phyloP scores from a whole-genome alignment of 2,888 invertebrate species.

The Apoda limacodes region DNA sequence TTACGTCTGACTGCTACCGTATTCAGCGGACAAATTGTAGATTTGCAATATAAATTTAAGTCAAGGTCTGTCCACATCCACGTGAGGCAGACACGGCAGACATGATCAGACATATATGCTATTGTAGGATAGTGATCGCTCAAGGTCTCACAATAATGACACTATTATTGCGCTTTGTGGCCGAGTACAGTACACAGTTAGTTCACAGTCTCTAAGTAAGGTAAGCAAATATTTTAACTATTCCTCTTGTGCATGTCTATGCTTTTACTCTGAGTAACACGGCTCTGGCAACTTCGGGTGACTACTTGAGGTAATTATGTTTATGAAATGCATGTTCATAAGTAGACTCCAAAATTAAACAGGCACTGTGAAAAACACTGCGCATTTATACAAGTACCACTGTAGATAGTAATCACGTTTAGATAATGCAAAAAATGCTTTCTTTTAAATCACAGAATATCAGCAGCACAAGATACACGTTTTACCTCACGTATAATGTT shows the following conservation, averaged over 20 bases:
- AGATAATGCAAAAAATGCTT: not conserved
- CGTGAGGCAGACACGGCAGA: slow-evolving; percentile 18
- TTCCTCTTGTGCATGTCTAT: slow-evolving; percentile 38
- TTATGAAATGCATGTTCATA: slow-evolving; percentile 37
- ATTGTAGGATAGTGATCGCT: no score
- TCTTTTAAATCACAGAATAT: slow-evolving; percentile 25
- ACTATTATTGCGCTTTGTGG: slow-evolving; percentile 38
- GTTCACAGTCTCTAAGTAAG: slow-evolving; percentile 40
- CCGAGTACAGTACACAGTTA: slow-evolving; percentile 40
- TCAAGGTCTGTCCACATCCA: slow-evolving; percentile 34
- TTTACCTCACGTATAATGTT: slow-evolving; percentile 49
- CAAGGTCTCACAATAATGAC: slow-evolving; percentile 48
- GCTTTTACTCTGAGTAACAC: slow-evolving; percentile 32
- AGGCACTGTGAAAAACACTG: slow-evolving; percentile 30
- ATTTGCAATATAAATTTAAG: slow-evolving; percentile 22
- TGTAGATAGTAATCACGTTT: not conserved
- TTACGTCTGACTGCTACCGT: no score
- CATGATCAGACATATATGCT: slow-evolving; percentile 26
- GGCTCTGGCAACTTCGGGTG: slow-evolving; percentile 54
- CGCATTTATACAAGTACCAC: slow-evolving; percentile 6
- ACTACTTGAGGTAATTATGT: slow-evolving; percentile 37
- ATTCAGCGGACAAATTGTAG: no score
- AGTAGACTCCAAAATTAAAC: slow-evolving; percentile 63
- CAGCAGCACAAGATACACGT: slow-evolving; percentile 50
- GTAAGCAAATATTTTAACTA: slow-evolving; percentile 44